Conservation (phyloP, 1,140 invertebrate genomes). For the Drosophila parvula region DNA sequence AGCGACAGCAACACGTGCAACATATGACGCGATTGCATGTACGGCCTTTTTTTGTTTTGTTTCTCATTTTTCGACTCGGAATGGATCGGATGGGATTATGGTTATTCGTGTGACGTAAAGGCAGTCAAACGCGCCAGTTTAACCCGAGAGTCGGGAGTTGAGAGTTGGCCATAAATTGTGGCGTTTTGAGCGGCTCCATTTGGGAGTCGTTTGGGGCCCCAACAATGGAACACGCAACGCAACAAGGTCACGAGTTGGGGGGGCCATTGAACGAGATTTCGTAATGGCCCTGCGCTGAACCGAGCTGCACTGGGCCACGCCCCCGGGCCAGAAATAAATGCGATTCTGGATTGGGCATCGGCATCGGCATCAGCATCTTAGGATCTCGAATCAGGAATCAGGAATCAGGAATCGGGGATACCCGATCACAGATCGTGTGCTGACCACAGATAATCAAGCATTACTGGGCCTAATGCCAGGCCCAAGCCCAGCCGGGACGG, state of each 20-base stretch:
- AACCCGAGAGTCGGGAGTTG: slow-evolving; percentile 37
- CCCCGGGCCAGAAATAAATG: slow-evolving; percentile 32
- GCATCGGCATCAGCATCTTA: background rate
- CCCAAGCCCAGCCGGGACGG: slow-evolving; percentile 45
- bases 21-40: slow-evolving; percentile 50
- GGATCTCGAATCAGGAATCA: background rate
- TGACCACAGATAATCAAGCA: slow-evolving; percentile 57
- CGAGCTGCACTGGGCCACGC: slow-evolving; percentile 8
- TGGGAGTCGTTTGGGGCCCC: slow-evolving; percentile 32
- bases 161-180: slow-evolving; percentile 28
- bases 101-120: slow-evolving; percentile 72
- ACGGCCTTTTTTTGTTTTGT: slow-evolving; percentile 32
- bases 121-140: slow-evolving; percentile 71
- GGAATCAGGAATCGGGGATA: background rate
- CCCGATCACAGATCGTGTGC: slow-evolving; percentile 55
- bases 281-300: slow-evolving; percentile 25
- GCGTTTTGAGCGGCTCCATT: slow-evolving; percentile 30
- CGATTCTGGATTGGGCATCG: slow-evolving; percentile 38
- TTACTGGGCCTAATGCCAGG: slow-evolving; percentile 47
- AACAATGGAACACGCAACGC: slow-evolving; percentile 59
- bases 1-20: slow-evolving; percentile 68
- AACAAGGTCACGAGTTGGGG: slow-evolving; percentile 75
- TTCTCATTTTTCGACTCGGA: slow-evolving; percentile 23
- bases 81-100: slow-evolving; percentile 15
- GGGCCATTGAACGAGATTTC: slow-evolving; percentile 56